A percentile compares a stretch with the other conserved stretches of the same genome.
Evolutionary conservation across 2,888 invertebrate species (phyloP).

Genomic region (Cheilosia grossa): DNA sequence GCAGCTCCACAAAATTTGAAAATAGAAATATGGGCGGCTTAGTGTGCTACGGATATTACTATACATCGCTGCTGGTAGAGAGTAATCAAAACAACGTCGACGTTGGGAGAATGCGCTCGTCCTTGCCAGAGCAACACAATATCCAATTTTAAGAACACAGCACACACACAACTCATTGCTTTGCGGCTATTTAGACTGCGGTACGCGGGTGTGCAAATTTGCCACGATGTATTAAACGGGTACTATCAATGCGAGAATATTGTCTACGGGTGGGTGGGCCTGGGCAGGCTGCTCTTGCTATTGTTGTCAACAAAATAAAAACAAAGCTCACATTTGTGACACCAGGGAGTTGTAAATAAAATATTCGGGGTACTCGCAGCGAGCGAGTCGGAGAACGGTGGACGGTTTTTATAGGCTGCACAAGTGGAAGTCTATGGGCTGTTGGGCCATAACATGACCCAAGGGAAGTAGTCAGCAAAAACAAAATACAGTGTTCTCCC

Average conservation of each 20-base stretch:
- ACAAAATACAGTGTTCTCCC: constrained; percentile 51
- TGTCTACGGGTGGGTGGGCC: constrained; percentile 27
- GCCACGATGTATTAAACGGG: constrained; percentile 33
- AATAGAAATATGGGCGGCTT: constrained; percentile 44
- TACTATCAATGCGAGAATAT: constrained; percentile 37
- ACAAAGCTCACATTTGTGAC: constrained; percentile 36
- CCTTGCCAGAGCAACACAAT: constrained; percentile 60
- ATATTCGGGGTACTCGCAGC: constrained; percentile 35
- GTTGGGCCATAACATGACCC: constrained; percentile 67
- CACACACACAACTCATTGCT: constrained; percentile 53
- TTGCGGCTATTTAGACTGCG: constrained; percentile 59
- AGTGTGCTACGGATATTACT: constrained; percentile 13
- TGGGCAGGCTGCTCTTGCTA: constrained; percentile 29
- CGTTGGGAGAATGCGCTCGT: background rate
- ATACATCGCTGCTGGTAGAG: constrained; percentile 26
- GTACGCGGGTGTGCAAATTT: constrained; percentile 44
- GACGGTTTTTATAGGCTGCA: constrained; percentile 41
- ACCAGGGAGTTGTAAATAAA: constrained; percentile 64
- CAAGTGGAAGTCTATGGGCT: constrained; percentile 48
- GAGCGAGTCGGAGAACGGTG: constrained; percentile 22
- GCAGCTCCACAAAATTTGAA: constrained; percentile 15
- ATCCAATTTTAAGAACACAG: constrained; percentile 62
- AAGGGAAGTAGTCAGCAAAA: constrained; percentile 65
- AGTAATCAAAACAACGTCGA: constrained; percentile 18
- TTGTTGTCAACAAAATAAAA: constrained; percentile 35